These are phyloP conservation scores for Erebia ligea DNA, from an alignment of 2,888 invertebrate species.

Conservation along the genomic window DNA sequence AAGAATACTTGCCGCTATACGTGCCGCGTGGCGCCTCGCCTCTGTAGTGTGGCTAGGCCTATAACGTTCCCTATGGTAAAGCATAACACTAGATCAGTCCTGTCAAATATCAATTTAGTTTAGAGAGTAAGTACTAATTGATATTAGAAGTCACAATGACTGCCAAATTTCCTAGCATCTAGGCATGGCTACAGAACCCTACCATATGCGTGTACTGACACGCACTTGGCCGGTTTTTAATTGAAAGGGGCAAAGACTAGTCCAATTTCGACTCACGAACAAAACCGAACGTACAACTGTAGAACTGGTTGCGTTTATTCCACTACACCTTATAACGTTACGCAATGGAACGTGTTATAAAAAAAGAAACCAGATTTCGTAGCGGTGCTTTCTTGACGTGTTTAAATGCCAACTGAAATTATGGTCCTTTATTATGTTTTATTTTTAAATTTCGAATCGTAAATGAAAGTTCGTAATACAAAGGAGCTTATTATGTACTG, in stretches of 20 bases:
- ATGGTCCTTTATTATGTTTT: conserved; percentile 38
- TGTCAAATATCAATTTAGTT: too few relatives aligned
- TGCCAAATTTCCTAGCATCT: too few relatives aligned
- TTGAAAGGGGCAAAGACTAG: conserved; percentile 45
- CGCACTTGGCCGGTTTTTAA: conserved; percentile 13
- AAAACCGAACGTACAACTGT: conserved; percentile 47
- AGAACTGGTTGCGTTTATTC: conserved; percentile 49
- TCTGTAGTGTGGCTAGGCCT: too few relatives aligned
- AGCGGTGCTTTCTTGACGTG: conserved; percentile 56
- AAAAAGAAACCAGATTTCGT: conserved; percentile 66
- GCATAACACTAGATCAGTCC: too few relatives aligned
- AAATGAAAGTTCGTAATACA: conserved; percentile 10
- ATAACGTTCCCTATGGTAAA: too few relatives aligned
- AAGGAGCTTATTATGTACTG: not conserved
- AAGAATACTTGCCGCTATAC: too few relatives aligned
- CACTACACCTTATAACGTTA: conserved; percentile 54
- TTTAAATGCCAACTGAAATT: conserved; percentile 41
- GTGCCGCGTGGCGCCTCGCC: too few relatives aligned
- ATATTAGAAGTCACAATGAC: too few relatives aligned
- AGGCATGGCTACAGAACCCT: too few relatives aligned
- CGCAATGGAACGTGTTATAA: conserved; percentile 57
- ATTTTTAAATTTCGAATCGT: conserved; percentile 14
- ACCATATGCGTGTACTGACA: too few relatives aligned
- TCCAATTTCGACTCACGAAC: conserved; percentile 47
- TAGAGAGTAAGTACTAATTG: too few relatives aligned